Conservation (phyloP, 2,113 vertebrate species). For the Oreochromis tanganicae region DNA sequence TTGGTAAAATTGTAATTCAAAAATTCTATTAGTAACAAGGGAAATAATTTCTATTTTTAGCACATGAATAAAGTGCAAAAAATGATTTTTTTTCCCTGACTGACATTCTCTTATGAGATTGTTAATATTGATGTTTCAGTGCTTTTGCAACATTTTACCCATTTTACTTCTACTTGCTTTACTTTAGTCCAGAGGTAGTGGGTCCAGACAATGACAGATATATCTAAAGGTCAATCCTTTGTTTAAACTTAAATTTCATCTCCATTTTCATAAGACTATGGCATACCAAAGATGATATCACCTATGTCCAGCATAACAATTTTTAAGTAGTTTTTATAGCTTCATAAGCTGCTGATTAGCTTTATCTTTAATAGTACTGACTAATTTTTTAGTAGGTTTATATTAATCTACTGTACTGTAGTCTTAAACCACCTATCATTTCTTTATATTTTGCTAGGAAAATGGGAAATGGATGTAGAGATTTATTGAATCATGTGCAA, state of each 20-base stretch:
- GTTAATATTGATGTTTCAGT: not conserved
- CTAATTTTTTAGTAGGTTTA: not conserved
- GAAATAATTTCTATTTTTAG: not conserved
- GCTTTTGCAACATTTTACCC: not conserved
- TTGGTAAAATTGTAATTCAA: not conserved
- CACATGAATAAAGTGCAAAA: not conserved
- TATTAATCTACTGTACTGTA: not conserved
- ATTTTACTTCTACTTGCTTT: not conserved
- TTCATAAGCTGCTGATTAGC: not conserved
- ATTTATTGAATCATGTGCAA: not conserved
- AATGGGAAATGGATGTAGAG: not conserved
- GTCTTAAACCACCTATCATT: not conserved
- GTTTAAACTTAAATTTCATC: not conserved
- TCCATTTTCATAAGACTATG: not conserved
- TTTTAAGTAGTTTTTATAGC: not conserved
- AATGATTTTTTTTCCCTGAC: accelerated
- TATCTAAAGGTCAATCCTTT: not conserved
- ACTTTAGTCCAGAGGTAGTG: not conserved
- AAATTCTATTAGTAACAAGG: not conserved
- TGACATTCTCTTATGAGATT: not conserved
- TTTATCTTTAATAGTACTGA: not conserved
- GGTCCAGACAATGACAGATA: not conserved
- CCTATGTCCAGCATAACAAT: not conserved
- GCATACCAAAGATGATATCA: not conserved
- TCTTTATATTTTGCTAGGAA: not conserved